phyloP scores from a whole-genome alignment of 1,140 invertebrate genomes.

The Caenorhabditis inopinata region DNA sequence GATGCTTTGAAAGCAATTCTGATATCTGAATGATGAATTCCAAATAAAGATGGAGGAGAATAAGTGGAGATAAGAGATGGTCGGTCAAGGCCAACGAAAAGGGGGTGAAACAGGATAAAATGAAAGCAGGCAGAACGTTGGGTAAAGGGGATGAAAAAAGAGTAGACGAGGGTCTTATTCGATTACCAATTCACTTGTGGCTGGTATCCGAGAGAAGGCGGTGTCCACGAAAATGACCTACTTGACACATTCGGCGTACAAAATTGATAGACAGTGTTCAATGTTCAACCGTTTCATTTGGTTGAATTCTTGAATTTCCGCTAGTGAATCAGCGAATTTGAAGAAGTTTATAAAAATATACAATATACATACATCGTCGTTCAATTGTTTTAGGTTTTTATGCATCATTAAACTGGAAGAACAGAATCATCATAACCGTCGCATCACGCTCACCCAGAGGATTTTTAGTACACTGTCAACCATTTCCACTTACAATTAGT shows the following conservation, averaged over 20 bases:
- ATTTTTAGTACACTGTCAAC: too few species aligned
- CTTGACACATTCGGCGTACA: conserved; percentile 20
- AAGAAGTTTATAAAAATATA: too few species aligned
- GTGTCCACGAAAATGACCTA: not conserved
- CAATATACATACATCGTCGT: too few species aligned
- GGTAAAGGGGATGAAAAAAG: conserved; percentile 10
- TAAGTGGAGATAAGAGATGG: not conserved
- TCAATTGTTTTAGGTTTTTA: too few species aligned
- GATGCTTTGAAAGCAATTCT: too few species aligned
- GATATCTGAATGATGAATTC: not conserved
- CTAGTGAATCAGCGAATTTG: too few species aligned
- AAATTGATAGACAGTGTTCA: not conserved
- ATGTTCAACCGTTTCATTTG: too few species aligned
- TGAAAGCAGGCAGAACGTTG: not conserved
- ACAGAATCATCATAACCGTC: too few species aligned
- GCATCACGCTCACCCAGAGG: too few species aligned
- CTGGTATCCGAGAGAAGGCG: not conserved
- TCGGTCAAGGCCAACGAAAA: conserved; percentile 15
- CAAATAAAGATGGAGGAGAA: not conserved
- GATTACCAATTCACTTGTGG: conserved; percentile 30
- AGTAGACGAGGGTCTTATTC: not conserved
- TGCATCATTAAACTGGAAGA: too few species aligned
- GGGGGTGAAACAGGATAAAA: not conserved
- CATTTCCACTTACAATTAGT: too few species aligned
- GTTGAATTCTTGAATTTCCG: too few species aligned